Base-by-base conservation (phyloP, 2,888 invertebrate genomes). In the Tiphia femorata region DNA sequence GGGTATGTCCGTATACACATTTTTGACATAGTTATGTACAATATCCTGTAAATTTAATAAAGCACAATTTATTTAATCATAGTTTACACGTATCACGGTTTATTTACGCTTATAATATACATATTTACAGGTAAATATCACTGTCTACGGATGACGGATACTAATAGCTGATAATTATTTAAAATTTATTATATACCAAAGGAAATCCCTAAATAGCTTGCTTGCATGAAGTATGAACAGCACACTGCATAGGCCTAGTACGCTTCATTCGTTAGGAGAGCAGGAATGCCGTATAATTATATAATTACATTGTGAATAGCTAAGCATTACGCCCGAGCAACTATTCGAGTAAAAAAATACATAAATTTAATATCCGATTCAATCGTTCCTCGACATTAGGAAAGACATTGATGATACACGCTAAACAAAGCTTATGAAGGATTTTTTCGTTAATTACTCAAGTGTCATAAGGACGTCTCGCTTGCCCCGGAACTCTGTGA, bases 401-500 rank as follows among this genome's bases (percentile, higher is more conserved):
- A 67, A 58, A 71, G 47, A 46, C 58, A 49, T 62, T 55, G 59
- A 65, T 68, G 58, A 67, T 60, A 69, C 59, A 62, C 48, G 56
- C 63, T 27, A 44, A 63, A 38, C 50, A 20, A 53, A 60, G 57
- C 46, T 56, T 57, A 23, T 35, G 14, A 29, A 37, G n/a, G 29
- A 49, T 56, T 38, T 58, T 29, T 20, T 47, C 44, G 14, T 69
- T 67, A 61, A 42, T 73, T 72, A 61, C 67, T 77, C 61, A 69
- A 72, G 48, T 74, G 76, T 79, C 79, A 79, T 77, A 79, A 79
- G 7, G 79, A 79, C 10, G 79, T 79, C 37, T 79, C 79, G 50
- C 79, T 79, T 10, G 79, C 79, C 10, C 79, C 79, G 43, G 79
- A 79, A 64, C 79, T 79, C 46, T 79, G 78, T 8, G 79, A 79